A percentile compares a stretch with the other conserved stretches of the same genome.
phyloP scores from a whole-genome alignment of 2,113 vertebrate genomes.

The Rallus limicola region DNA sequence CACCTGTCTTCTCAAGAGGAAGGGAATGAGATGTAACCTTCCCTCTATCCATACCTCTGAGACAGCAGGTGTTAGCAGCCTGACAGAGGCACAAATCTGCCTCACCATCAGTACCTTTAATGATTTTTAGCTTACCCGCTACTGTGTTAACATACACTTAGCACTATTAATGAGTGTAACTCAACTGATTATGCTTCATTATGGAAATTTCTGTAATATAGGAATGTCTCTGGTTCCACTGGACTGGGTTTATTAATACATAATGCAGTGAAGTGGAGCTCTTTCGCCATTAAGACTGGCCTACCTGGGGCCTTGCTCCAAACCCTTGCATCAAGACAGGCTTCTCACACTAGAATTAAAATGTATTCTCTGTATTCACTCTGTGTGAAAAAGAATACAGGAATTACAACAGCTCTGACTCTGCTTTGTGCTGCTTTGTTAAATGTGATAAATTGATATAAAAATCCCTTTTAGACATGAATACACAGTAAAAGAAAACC shows the following conservation, averaged over 20 bases:
- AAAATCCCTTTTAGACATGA: conserved; percentile 8
- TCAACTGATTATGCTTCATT: not conserved
- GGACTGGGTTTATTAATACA: not conserved
- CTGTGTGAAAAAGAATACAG: not conserved
- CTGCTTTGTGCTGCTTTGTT: not conserved
- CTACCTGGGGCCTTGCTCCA: not conserved
- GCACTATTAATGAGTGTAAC: not conserved
- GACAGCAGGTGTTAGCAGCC: not conserved
- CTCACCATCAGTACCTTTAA: not conserved
- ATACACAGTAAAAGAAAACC: not conserved
- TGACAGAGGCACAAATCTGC: not conserved
- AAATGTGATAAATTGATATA: conserved; percentile 2
- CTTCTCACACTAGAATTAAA: not conserved
- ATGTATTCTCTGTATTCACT: not conserved
- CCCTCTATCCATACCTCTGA: not conserved
- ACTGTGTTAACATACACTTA: not conserved
- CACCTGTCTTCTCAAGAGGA: not conserved
- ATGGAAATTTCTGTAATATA: not conserved
- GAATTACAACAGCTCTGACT: not conserved
- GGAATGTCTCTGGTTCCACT: not conserved
- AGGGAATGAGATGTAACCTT: not conserved
- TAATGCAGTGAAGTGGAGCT: not conserved
- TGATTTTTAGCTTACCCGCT: not conserved
- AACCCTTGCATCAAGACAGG: not conserved
- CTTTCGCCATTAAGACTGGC: not conserved